Base-by-base conservation (phyloP, 2,113 vertebrate species). In the Mustela lutreola region DNA sequence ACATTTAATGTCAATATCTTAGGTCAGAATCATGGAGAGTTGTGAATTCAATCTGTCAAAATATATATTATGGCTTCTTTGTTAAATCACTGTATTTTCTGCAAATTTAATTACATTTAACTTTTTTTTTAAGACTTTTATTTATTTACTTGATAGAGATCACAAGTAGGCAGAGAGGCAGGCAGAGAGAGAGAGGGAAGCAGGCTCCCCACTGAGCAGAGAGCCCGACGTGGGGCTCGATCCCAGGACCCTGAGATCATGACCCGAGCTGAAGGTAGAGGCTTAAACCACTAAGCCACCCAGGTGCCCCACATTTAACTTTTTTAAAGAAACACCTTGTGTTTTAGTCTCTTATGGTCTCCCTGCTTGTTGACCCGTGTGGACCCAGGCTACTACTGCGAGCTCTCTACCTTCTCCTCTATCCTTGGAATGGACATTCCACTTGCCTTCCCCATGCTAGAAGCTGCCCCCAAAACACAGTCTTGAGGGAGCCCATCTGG, bases 31-130 rank as follows among this genome's bases (percentile, higher is more conserved):
- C 33, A 75, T n/a, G 10, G 18, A 93, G 28, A 91, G 79, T 42
- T 78, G 18, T 82, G 28, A 92, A 84, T 85, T 93, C 33, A 91
- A 60, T n/a, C 22, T 48, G 19, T 71, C 71, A 96, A 90, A 86
- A 36, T 28, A 45, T 28, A 45, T 76, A 56, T 50, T 22, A 50
- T 24, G 11, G 15, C 81, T 85, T 89, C 12, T 87, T 63, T 95
- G 39, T 24, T 70, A 84, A 89, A 81, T 81, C 10, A 90, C 48
- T 65, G 3, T 16, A 4, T 9, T 91, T 79, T 67, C 1, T 45
- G 22, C 3, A 96, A 82, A 79, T 60, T 93, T 67, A 58, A 45
- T 78, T 82, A 48, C 39, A 19, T 18, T 97, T 82, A 79, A 71
- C 7, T 92, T 94, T 48, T 48, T 78, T 82, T 39, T 39, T 39